Base-by-base conservation (phyloP, 2,797 vertebrate genomes). In the Heteromormyrus szaboi region DNA sequence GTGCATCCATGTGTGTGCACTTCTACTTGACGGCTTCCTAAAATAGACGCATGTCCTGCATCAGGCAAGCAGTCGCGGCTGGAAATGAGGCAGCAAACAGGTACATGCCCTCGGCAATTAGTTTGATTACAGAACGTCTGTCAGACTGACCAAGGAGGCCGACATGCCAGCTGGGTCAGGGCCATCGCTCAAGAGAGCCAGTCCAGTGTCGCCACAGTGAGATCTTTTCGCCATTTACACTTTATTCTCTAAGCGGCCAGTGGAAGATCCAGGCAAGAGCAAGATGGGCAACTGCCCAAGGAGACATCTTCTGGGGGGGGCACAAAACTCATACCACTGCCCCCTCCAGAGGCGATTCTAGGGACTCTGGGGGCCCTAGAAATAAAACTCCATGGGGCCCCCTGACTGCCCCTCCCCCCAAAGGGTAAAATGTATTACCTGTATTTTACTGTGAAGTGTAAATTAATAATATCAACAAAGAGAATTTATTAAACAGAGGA, bases 191-290 rank as follows among this genome's bases (percentile, higher is more conserved):
- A 12, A 0, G 5, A 12, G 44, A 48, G 9, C n/a, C 22, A 14
- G 44, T 22, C 44, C 44, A 5, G 5, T n/a, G 72, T 51, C 4
- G 46, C 8, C 48, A 22, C 22, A 12, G 0, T 0, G 11, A 84
- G 4, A 51, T 9, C 8, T 25, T 51, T 12, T 41, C n/a, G 0
- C 46, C 79, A 22, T 48, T 83, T 84, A 50, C 79, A 50, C 7
- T 50, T 84, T 50, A 84, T 84, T 84, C 44, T 41, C 83, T 83
- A 44, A 91, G n/a, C 90, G 12, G 25, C 11, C 62, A 4, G 25
- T 33, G 62, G 25, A 9, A 1, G 62, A 14, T 5, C 25, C 0
- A 0, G 25, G 9, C 25, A 68, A 65, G 9, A 8, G 3, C 25
- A 68, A 29, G 25, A 68, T 68, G 62, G 9, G 62, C 11, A 29